phyloP scores from a whole-genome alignment of 2,113 vertebrate genomes.

The Bambusicola thoracicus region DNA sequence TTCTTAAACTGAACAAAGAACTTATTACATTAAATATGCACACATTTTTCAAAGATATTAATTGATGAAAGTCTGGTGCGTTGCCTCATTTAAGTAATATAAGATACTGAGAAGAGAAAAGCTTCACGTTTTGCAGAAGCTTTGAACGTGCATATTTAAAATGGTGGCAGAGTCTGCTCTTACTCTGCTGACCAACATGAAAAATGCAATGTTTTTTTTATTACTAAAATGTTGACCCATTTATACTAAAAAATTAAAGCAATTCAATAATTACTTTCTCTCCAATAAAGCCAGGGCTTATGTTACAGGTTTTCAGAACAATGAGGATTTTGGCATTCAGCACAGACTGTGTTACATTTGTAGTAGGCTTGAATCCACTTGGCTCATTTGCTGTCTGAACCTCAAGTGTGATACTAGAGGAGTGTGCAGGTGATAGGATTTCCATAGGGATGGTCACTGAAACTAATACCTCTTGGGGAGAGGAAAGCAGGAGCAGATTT shows the following conservation, averaged over 20 bases:
- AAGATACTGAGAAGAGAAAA: neutral
- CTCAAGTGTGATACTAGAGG: neutral
- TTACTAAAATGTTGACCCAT: neutral
- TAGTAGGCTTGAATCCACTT: neutral
- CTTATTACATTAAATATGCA: fast-evolving
- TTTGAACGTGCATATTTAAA: neutral
- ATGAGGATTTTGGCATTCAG: neutral
- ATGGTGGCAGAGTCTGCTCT: neutral
- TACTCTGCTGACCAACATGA: neutral
- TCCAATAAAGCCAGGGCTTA: neutral
- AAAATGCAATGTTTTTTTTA: neutral
- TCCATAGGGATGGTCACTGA: fast-evolving
- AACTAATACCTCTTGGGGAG: neutral
- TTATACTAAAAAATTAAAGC: neutral
- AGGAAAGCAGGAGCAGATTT: neutral
- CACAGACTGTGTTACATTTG: neutral
- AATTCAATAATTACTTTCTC: neutral
- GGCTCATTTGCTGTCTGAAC: neutral
- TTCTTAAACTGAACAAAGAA: neutral
- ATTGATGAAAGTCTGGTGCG: neutral
- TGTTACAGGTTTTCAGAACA: neutral
- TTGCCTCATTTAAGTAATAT: neutral
- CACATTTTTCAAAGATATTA: neutral
- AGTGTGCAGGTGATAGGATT: neutral
- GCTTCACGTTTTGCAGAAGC: neutral